These are phyloP conservation scores for Coturnix japonica DNA, from an alignment of 2,113 vertebrate genomes.

Conservation along the genomic window DNA sequence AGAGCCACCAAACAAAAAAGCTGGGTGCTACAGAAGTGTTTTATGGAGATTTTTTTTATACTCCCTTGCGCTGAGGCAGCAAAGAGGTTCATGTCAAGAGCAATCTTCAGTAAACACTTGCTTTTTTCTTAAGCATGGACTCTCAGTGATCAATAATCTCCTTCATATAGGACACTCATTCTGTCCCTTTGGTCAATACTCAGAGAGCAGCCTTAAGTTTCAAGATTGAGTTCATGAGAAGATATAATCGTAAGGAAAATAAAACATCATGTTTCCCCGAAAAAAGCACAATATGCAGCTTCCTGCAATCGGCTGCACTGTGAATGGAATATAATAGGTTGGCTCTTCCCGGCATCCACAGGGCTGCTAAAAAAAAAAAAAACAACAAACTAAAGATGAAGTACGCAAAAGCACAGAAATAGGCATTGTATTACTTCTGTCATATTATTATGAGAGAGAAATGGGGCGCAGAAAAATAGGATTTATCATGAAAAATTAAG, in stretches of 20 bases:
- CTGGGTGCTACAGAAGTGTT: not conserved
- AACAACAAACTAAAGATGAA: not conserved
- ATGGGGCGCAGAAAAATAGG: rapidly evolving
- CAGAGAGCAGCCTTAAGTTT: not conserved
- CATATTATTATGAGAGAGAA: not conserved
- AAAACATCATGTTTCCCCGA: not conserved
- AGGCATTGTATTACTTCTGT: not conserved
- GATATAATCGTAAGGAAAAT: not conserved
- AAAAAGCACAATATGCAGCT: not conserved
- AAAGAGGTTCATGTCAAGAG: not conserved
- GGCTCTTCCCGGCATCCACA: not conserved
- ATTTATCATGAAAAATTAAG: not conserved
- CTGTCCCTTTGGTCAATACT: not conserved
- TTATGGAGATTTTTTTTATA: not conserved
- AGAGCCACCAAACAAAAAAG: not conserved
- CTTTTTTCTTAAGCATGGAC: slow-evolving; percentile 1
- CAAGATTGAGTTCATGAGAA: not conserved
- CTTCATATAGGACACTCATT: slow-evolving; percentile 31
- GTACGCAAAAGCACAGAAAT: not conserved
- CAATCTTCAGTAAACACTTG: slow-evolving; percentile 15
- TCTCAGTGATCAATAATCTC: not conserved
- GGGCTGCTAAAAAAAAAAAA: not conserved
- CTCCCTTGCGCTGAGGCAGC: not conserved
- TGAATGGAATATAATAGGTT: not conserved
- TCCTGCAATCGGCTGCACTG: not conserved